These are phyloP conservation scores for Drosophila rufa DNA, from an alignment of 1,140 invertebrate genomes.

Conservation along the genomic window DNA sequence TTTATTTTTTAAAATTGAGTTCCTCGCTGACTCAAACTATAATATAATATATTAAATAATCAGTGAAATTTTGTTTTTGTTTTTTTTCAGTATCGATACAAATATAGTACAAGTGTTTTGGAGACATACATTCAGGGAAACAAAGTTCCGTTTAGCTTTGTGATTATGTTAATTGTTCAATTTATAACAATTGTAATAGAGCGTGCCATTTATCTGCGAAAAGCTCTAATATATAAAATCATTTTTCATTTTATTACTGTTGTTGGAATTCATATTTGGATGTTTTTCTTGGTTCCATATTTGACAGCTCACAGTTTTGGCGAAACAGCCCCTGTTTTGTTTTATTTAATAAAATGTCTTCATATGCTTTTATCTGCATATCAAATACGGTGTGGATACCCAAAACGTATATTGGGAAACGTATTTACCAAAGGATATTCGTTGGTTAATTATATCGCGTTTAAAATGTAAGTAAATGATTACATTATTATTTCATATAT, in stretches of 20 bases:
- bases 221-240: slow-evolving; percentile 96
- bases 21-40: too few species aligned
- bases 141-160: slow-evolving; percentile 96
- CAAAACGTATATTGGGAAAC: slow-evolving; percentile 96
- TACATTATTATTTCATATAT: too few species aligned
- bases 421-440: slow-evolving; percentile 97
- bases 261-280: slow-evolving; percentile 97
- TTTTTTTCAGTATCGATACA: slow-evolving; percentile 88
- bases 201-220: slow-evolving; percentile 96
- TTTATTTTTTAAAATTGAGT: too few species aligned
- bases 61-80: slow-evolving; percentile 23
- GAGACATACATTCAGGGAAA: slow-evolving; percentile 95
- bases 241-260: slow-evolving; percentile 96
- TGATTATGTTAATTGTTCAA: slow-evolving; percentile 97
- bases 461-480: slow-evolving; percentile 91
- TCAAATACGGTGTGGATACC: slow-evolving; percentile 97
- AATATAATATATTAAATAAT: too few species aligned
- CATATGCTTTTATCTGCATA: slow-evolving; percentile 97
- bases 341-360: slow-evolving; percentile 98
- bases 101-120: slow-evolving; percentile 90
- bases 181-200: slow-evolving; percentile 97
- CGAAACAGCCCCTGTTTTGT: slow-evolving; percentile 94
- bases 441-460: slow-evolving; percentile 95
- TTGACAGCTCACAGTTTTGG: slow-evolving; percentile 96
- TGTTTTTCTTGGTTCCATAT: slow-evolving; percentile 97